Conservation (phyloP, 1,140 invertebrate species). For the Aphaenogaster rudis region DNA sequence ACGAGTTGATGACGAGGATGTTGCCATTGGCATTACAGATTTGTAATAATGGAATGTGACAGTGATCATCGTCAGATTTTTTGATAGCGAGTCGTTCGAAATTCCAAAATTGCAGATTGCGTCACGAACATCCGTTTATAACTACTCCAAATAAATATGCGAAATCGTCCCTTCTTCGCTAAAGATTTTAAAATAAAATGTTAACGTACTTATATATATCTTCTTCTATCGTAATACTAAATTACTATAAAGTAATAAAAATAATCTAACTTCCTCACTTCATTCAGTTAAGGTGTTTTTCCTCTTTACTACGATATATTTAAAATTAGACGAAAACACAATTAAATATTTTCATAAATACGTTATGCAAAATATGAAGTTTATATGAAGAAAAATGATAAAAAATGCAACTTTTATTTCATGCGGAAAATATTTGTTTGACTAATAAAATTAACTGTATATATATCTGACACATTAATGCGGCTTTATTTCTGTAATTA, state of each 20-base stretch:
- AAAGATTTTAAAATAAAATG: not conserved
- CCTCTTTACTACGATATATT: not conserved
- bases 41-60: constrained; percentile 62
- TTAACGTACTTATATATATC: not conserved
- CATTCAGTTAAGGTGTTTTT: not conserved
- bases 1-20: constrained; percentile 28
- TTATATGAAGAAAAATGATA: not conserved
- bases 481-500: not conserved
- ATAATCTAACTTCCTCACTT: not conserved
- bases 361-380: not conserved
- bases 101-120: not conserved
- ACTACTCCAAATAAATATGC: not conserved
- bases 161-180: not conserved
- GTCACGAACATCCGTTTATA: not conserved
- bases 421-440: not conserved
- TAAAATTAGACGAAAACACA: not conserved
- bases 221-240: not conserved
- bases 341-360: not conserved
- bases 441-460: not conserved
- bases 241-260: not conserved
- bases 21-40: not conserved
- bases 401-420: not conserved
- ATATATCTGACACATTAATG: not conserved
- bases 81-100: constrained; percentile 22
- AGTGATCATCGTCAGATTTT: constrained; percentile 62